Evolutionary conservation across 2,797 vertebrate genomes (phyloP).

Genomic region (Sebastes paucispinis): DNA sequence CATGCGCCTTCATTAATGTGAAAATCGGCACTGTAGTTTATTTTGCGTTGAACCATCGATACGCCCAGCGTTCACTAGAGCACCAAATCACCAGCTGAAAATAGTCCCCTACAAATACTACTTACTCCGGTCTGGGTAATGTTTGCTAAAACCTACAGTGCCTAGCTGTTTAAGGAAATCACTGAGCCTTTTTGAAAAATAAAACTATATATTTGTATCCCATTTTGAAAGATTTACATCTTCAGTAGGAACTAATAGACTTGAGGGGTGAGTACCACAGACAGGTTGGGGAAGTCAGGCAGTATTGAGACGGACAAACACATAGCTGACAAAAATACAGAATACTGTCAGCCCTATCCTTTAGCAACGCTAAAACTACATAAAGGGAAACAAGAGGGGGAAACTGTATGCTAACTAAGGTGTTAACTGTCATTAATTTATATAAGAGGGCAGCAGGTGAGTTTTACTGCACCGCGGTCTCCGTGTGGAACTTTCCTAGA

Average conservation of each 20-base stretch:
- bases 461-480: not conserved
- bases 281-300: no score
- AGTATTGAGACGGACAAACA: not conserved
- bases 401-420: not conserved
- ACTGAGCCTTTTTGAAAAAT: not conserved
- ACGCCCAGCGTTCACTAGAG: no score
- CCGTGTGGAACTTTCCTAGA: constrained; percentile 53
- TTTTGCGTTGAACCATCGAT: no score
- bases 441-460: constrained; percentile 2
- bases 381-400: not conserved
- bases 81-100: no score
- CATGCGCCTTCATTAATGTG: not conserved
- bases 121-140: not conserved
- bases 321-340: not conserved
- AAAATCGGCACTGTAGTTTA: no score
- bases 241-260: not conserved
- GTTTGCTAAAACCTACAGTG: not conserved
- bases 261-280: no score
- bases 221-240: not conserved
- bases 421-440: not conserved
- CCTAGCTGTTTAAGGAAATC: not conserved
- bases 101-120: not conserved
- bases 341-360: not conserved
- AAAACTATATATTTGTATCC: not conserved
- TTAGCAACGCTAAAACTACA: not conserved